Evolutionary conservation across 2,113 vertebrate species (phyloP).

Genomic region (Oncorhynchus nerka): DNA sequence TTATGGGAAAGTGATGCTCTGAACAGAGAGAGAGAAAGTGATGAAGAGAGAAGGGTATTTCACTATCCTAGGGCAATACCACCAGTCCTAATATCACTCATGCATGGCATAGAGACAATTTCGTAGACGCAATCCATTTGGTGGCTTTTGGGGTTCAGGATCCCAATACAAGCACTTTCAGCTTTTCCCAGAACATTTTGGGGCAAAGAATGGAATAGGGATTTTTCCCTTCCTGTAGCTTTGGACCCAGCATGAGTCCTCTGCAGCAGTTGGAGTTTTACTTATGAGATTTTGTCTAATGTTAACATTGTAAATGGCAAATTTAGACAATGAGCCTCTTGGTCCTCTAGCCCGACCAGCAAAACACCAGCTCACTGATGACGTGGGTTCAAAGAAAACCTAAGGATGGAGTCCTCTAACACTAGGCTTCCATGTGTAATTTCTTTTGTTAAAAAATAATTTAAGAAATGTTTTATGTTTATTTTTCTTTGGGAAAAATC

Average conservation of each 20-base stretch:
- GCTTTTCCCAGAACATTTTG: slow-evolving; percentile 8
- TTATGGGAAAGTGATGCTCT: background rate
- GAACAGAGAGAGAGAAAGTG: background rate
- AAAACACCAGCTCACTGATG: slow-evolving; percentile 4
- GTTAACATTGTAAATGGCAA: slow-evolving; percentile 2
- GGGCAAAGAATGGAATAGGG: background rate
- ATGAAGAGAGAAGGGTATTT: slow-evolving; percentile 3
- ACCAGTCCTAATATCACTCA: slow-evolving; percentile 21
- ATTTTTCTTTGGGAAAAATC: slow-evolving; percentile 50
- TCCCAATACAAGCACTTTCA: background rate
- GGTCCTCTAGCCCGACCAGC: slow-evolving; percentile 26
- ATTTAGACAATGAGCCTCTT: slow-evolving; percentile 28
- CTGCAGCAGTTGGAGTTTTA: slow-evolving; percentile 37
- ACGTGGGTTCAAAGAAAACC: slow-evolving; percentile 3
- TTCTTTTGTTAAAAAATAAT: slow-evolving; percentile 46
- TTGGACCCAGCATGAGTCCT: slow-evolving; percentile 22
- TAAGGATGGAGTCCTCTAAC: slow-evolving; percentile 40
- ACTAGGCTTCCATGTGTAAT: slow-evolving; percentile 53
- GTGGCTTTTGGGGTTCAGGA: slow-evolving; percentile 9
- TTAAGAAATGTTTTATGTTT: slow-evolving; percentile 27
- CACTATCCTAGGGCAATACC: background rate
- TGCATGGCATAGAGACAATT: background rate
- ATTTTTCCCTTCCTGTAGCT: slow-evolving; percentile 22
- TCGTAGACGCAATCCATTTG: slow-evolving; percentile 24
- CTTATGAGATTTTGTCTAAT: slow-evolving; percentile 34